A percentile compares a stretch with the other conserved stretches of the same genome.
phyloP scores from a whole-genome alignment of 2,888 invertebrate genomes.

The Xiphydria camelus region DNA sequence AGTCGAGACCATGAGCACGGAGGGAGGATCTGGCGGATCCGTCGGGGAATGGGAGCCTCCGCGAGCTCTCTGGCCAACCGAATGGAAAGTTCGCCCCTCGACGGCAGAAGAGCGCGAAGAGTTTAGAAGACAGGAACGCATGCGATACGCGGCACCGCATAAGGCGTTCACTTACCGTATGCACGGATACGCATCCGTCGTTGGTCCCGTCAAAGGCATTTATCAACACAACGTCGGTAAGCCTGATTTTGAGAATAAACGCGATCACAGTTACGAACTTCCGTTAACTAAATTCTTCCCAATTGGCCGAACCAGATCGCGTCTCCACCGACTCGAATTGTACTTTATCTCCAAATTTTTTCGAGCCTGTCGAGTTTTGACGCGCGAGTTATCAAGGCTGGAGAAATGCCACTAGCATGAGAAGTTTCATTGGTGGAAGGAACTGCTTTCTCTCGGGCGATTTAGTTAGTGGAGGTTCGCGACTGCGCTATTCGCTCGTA shows the following conservation, averaged over 20 bases:
- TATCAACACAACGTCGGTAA: conserved; percentile 67
- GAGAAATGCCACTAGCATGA: conserved; percentile 21
- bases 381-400: conserved; percentile 34
- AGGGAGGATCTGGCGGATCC: conserved; percentile 40
- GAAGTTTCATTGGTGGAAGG: too few species aligned
- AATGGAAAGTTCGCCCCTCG: conserved; percentile 82
- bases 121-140: conserved; percentile 79
- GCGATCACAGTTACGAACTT: too few species aligned
- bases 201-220: conserved; percentile 81
- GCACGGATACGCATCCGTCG: conserved; percentile 83
- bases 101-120: conserved; percentile 75
- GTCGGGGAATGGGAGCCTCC: conserved; percentile 56
- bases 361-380: too few species aligned
- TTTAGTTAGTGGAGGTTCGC: too few species aligned
- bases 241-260: too few species aligned
- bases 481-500: too few species aligned
- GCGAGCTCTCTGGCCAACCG: conserved; percentile 70
- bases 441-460: too few species aligned
- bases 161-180: conserved; percentile 88
- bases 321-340: too few species aligned
- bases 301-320: conserved; percentile 56
- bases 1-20: conserved; percentile 39
- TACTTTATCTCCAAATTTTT: too few species aligned
- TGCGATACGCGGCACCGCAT: conserved; percentile 85
- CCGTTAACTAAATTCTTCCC: too few species aligned